phyloP scores from a whole-genome alignment of 2,797 vertebrate species.

The Ctenochaetus hawaiiensis region DNA sequence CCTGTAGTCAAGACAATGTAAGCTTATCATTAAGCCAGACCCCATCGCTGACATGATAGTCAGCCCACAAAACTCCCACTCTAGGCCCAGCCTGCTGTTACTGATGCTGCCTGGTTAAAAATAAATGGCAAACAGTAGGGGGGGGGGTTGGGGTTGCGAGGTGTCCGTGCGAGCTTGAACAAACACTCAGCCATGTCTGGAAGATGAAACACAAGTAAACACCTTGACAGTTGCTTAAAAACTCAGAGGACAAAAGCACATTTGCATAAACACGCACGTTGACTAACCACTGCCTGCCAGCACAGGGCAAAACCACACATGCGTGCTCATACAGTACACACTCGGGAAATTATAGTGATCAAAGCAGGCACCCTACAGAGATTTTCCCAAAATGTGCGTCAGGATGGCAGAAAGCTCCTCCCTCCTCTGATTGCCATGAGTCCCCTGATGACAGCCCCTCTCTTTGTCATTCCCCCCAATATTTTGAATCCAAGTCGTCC shows the following conservation, averaged over 20 bases:
- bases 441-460: conserved; percentile 52
- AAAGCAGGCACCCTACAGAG: conserved; percentile 50
- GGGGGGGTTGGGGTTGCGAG: neutral
- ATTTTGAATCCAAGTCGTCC: conserved; percentile 24
- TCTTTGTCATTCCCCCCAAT: conserved; percentile 30
- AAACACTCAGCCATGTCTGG: conserved; percentile 18
- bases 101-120: conserved; percentile 43
- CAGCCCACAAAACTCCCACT: conserved; percentile 17
- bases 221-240: conserved; percentile 44
- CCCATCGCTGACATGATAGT: conserved; percentile 21
- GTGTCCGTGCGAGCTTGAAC: conserved; percentile 8
- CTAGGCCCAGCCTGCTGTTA: conserved; percentile 33
- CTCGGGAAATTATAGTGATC: conserved; percentile 74
- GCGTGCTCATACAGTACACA: conserved; percentile 18
- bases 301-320: conserved; percentile 13
- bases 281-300: conserved; percentile 57
- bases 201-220: conserved; percentile 30
- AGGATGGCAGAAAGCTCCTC: conserved; percentile 54
- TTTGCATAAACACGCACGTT: conserved; percentile 51
- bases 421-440: conserved; percentile 48
- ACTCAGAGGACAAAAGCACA: conserved; percentile 35
- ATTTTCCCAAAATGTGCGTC: conserved; percentile 52
- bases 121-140: conserved; percentile 37
- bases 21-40: conserved; percentile 56
- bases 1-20: conserved; percentile 27